Evolutionary conservation across 2,888 invertebrate species (phyloP), one percentile per base, ranked within the genome.

Genomic region (Patella depressa): DNA sequence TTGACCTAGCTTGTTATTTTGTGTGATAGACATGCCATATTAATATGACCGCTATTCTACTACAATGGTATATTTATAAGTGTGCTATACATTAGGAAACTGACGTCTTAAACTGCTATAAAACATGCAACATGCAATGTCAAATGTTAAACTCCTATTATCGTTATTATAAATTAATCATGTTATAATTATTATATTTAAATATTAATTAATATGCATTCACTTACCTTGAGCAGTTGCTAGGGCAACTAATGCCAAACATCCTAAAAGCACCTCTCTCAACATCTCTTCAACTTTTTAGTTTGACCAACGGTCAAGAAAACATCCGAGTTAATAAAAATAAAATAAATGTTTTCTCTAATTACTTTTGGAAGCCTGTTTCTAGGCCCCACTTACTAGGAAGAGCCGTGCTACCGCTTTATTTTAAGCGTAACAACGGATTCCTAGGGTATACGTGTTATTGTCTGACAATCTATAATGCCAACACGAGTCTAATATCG

Each of bases 371-470:
- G 75, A 75, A 75, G 75, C 75, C 75, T 71, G 57, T 55, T 54
- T 70, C 34, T 75, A 71, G 75, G 70, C 71, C 71, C 75, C 71
- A 54, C 53, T 45, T 19, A 71, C 75, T 76, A 76, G 76, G 76
- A 76, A 76, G 76, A 76, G 76, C 76, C 76, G 76, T 72, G 76
- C 76, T 59, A 54, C 72, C 72, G 73, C 65, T 53, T 71, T 75
- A 70, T 55, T n/a, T 4, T 34, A 72, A 65, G 72, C 59, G 55
- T 65, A 76, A 76, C 76, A 76, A 59, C 76, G 76, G 76, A 73
- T 76, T 76, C 76, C 76, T 76, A 76, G 73, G 59, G 53, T 72
- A 65, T 72, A 45, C 53, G 70, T 34, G 71, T 72, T 73, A 73
- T 73, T 72, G 73, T 73, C 76, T 76, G 75, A 71, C 75, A 75